Evolutionary conservation across 2,797 vertebrate genomes (phyloP), one percentile per base, ranked within the genome.

Genomic region (Mionectes olivaceus): DNA sequence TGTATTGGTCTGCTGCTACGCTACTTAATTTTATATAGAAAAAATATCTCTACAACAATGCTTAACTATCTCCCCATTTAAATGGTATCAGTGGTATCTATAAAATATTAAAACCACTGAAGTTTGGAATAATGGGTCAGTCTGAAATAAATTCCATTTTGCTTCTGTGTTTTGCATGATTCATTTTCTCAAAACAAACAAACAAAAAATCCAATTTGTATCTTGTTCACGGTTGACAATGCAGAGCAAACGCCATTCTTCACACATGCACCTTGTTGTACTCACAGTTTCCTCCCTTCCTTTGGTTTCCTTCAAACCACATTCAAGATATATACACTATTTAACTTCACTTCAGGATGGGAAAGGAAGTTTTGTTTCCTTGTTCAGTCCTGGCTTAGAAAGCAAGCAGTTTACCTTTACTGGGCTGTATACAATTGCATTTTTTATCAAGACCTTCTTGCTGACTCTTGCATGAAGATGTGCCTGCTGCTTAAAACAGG

Each of bases 401-500:
- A 76, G 60, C 33, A 80, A 81, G 19, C 37, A 89, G 3, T 88
- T 91, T 95, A 83, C 43, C 41, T 64, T 81, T 27, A 67, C 33
- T 50, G 71, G 85, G 7, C 60, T 90, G 28, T 7, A 7, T 87
- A 30, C 56, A 78, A 1, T 94, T 95, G 77, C 4, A 12, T 25
- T 94, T 39, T 96, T 94, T 91, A 50, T 50, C 28, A 77, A 75
- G 46, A 79, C n/a, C 78, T 94, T 87, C 47, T 95, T 97, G 90
- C 64, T 79, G 80, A 30, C 71, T 94, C 74, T 81, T 96, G 97
- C 97, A 96, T 97, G 95, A 83, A 90, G 95, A 83, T 5, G 75
- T 95, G 97, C 96, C 90, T 97, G 94, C 97, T 97, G 97, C 97
- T 97, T 97, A 37, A 55, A 89, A 77, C 63, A 96, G 96, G 97